These are phyloP conservation scores for Neodontobutis hainanensis DNA, from an alignment of 2,113 vertebrate species.

Conservation along the genomic window DNA sequence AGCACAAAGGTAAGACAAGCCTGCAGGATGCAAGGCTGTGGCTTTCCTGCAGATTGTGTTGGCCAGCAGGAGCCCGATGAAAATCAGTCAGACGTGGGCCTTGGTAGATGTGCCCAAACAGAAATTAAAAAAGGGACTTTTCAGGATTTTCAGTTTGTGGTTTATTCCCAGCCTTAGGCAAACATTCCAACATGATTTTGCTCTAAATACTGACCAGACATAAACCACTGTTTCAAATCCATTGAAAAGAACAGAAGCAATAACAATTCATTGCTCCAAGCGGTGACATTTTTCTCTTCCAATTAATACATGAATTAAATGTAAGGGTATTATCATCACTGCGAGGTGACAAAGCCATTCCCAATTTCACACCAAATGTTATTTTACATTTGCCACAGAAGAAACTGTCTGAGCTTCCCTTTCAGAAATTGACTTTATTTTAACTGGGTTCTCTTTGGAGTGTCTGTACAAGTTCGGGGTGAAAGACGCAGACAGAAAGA, in stretches of 20 bases:
- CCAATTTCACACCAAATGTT: conserved; percentile 2
- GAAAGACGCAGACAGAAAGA: conserved; percentile 24
- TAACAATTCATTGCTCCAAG: conserved; percentile 41
- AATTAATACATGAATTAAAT: conserved; percentile 49
- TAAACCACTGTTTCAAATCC: conserved; percentile 26
- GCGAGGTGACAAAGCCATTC: conserved; percentile 16
- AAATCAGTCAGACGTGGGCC: conserved; percentile 44
- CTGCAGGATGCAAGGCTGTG: conserved; percentile 41
- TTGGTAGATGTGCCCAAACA: conserved; percentile 14
- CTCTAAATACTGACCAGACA: conserved; percentile 18
- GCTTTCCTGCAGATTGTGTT: conserved; percentile 29
- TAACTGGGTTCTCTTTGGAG: not conserved
- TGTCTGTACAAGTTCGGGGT: not conserved
- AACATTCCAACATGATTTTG: conserved; percentile 8
- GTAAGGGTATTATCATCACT: conserved; percentile 36
- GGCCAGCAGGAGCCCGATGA: conserved; percentile 40
- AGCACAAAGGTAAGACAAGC: conserved; percentile 55
- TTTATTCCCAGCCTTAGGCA: conserved; percentile 11
- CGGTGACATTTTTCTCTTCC: conserved; percentile 19
- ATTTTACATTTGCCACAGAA: conserved; percentile 12
- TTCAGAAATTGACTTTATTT: conserved; percentile 7
- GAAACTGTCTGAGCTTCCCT: conserved; percentile 9
- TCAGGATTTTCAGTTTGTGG: conserved; percentile 15
- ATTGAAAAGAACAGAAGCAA: conserved; percentile 29
- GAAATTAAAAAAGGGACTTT: conserved; percentile 16